A percentile compares a stretch with the other conserved stretches of the same genome.
Evolutionary conservation across 92 coral and sea anemone genomes (phyloP).

Genomic region (Palythoa caribaeorum): DNA sequence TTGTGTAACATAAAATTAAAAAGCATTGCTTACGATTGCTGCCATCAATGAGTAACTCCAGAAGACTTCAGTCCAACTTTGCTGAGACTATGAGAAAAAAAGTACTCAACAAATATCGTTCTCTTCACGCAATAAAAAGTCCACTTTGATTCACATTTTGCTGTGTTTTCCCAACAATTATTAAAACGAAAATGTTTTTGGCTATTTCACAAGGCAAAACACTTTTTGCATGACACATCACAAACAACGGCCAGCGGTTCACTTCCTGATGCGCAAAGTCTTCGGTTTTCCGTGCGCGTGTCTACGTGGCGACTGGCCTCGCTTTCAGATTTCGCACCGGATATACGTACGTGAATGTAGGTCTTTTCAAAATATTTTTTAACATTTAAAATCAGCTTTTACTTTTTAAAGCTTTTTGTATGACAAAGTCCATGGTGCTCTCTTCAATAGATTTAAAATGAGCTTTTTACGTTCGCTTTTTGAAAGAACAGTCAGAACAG

Average conservation of each 20-base stretch:
- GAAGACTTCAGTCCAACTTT: background rate
- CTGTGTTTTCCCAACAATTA: background rate
- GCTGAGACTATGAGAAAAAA: background rate
- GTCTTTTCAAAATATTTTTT: too few species aligned
- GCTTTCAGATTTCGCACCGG: background rate
- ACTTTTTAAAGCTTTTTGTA: too few species aligned
- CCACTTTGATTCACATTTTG: constrained; percentile 16
- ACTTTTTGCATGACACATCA: constrained; percentile 5
- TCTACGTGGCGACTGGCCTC: constrained; percentile 46
- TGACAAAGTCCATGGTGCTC: too few species aligned
- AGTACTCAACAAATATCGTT: background rate
- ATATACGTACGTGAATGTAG: background rate
- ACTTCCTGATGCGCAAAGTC: constrained; percentile 37
- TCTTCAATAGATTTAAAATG: too few species aligned
- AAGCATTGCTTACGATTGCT: constrained; percentile 28
- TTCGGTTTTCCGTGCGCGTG: constrained; percentile 33
- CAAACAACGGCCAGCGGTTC: constrained; percentile 37
- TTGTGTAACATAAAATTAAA: constrained; percentile 4
- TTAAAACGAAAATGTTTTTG: background rate
- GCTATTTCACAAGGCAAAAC: background rate
- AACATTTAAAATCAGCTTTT: too few species aligned
- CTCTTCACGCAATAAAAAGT: background rate
- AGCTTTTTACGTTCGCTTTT: too few species aligned
- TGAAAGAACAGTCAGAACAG: too few species aligned
- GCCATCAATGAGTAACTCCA: constrained; percentile 4